Percentiles rank a stretch among this genome's conserved stretches.
These are phyloP conservation scores for Orthosia cruda DNA, from an alignment of 2,888 invertebrate species.

Conservation along the genomic window DNA sequence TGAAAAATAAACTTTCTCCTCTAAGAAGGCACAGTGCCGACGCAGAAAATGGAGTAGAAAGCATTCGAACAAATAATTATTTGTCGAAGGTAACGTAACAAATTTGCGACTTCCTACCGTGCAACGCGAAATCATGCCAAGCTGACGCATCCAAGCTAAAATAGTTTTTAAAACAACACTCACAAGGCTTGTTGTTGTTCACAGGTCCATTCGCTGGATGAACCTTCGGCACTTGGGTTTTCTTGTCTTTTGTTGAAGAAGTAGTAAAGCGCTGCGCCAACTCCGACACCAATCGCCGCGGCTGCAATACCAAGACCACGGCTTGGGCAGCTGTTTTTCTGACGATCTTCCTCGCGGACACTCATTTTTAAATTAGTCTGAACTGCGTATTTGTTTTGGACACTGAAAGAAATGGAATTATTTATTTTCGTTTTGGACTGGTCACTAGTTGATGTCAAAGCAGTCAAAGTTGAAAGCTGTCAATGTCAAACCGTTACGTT, in stretches of 20 bases:
- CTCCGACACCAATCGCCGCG: constrained; percentile 87
- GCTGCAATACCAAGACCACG: constrained; percentile 86
- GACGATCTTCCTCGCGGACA: constrained; percentile 83
- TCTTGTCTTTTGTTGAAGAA: constrained; percentile 84
- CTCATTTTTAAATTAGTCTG: constrained; percentile 78
- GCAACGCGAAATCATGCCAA: constrained; percentile 64
- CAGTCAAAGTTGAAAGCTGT: constrained; percentile 6
- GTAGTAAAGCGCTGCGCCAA: constrained; percentile 88
- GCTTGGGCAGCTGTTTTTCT: constrained; percentile 82
- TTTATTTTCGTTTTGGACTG: constrained; percentile 46
- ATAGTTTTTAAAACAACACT: constrained; percentile 66
- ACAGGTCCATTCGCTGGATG: constrained; percentile 80
- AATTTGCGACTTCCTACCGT: constrained; percentile 22
- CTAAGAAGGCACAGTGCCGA: neutral
- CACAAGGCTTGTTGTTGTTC: constrained; percentile 79
- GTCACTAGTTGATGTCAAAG: constrained; percentile 25
- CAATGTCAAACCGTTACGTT: constrained; percentile 22
- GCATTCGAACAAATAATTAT: neutral
- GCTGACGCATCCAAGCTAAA: constrained; percentile 45
- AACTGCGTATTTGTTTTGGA: constrained; percentile 55
- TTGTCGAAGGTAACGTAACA: constrained; percentile 29
- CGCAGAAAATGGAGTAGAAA: constrained; percentile 3
- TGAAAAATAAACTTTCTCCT: neutral
- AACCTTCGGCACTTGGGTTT: constrained; percentile 79
- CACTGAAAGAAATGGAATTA: constrained; percentile 43